Percentiles rank a stretch among this genome's conserved stretches.
Evolutionary conservation across 2,888 invertebrate genomes (phyloP).

Genomic region (Frankliniella fusca): DNA sequence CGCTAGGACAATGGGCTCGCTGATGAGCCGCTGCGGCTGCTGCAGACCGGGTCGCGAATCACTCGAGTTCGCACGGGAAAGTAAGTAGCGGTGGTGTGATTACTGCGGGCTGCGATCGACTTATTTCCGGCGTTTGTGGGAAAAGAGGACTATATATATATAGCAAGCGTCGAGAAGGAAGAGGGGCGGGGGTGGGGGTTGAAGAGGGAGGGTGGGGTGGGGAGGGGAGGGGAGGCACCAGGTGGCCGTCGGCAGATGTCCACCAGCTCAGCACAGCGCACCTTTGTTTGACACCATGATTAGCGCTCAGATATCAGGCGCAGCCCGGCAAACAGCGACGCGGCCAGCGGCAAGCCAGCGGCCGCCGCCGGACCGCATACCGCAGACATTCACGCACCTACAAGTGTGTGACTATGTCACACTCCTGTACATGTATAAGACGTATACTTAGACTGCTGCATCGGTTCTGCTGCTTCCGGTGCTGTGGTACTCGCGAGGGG

Average conservation of each 20-base stretch:
- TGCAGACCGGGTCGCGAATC: too few species aligned
- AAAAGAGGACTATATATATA: background rate
- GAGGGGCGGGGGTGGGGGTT: background rate
- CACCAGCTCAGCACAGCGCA: background rate
- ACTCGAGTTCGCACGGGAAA: background rate
- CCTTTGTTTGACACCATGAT: constrained; percentile 15
- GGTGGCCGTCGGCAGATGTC: constrained; percentile 9
- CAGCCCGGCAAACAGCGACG: background rate
- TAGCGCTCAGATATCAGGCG: constrained; percentile 13
- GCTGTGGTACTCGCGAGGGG: too few species aligned
- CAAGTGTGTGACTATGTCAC: too few species aligned
- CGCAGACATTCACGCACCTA: too few species aligned
- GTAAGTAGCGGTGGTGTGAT: too few species aligned
- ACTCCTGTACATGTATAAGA: too few species aligned
- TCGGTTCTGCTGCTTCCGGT: too few species aligned
- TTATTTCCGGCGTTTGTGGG: background rate
- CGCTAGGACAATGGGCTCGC: too few species aligned
- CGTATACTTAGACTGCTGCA: too few species aligned
- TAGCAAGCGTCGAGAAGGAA: background rate
- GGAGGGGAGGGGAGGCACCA: background rate
- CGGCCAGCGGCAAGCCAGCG: too few species aligned
- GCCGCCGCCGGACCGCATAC: too few species aligned
- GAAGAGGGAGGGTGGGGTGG: background rate
- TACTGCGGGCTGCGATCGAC: background rate
- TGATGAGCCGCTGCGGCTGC: too few species aligned